These are phyloP conservation scores for Agriotes lineatus DNA, from an alignment of 2,888 invertebrate species.

Conservation along the genomic window DNA sequence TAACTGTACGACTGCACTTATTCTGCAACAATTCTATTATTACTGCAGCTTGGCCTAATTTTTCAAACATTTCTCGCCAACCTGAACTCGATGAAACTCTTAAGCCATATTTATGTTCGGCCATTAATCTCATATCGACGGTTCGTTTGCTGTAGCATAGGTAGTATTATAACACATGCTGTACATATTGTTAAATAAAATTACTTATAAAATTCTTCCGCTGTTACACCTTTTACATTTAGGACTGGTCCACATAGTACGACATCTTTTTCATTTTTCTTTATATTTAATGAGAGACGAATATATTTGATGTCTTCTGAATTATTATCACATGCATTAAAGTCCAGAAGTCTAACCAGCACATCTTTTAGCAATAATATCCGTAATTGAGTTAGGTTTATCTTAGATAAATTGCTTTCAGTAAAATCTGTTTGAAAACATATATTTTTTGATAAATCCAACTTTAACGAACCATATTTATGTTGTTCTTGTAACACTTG, in stretches of 20 bases:
- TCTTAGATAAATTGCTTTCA: constrained; percentile 56
- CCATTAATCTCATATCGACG: constrained; percentile 75
- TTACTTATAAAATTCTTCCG: constrained; percentile 70
- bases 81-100: constrained; percentile 67
- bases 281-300: constrained; percentile 65
- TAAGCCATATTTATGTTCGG: constrained; percentile 77
- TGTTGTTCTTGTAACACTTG: constrained; percentile 51
- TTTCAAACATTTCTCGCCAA: constrained; percentile 70
- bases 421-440: constrained; percentile 52
- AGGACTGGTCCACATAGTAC: constrained; percentile 73
- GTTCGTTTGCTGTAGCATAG: constrained; percentile 68
- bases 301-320: constrained; percentile 55
- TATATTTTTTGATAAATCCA: constrained; percentile 32
- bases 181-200: neutral
- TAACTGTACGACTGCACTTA: constrained; percentile 73
- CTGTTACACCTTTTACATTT: constrained; percentile 69
- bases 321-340: constrained; percentile 60
- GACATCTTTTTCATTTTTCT: constrained; percentile 56
- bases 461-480: constrained; percentile 56
- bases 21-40: constrained; percentile 78
- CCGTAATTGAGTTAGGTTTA: constrained; percentile 62
- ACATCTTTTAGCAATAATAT: constrained; percentile 61
- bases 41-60: constrained; percentile 76
- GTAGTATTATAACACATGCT: neutral
- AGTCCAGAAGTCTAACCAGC: constrained; percentile 61